These are phyloP conservation scores for Suricata suricatta DNA, from an alignment of 2,113 vertebrate species.

Conservation along the genomic window DNA sequence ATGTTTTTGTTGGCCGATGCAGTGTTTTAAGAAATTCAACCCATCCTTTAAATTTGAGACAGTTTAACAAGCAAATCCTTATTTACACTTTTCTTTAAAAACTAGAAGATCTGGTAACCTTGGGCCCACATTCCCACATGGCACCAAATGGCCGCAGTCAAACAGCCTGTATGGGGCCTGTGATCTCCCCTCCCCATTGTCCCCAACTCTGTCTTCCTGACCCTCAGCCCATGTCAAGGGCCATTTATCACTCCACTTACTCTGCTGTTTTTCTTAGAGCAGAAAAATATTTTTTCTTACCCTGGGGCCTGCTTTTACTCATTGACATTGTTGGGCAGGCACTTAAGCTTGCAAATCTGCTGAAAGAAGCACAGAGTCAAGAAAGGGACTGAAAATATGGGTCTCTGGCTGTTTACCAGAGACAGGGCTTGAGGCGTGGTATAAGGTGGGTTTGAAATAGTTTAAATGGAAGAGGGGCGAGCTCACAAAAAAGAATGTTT, in stretches of 20 bases:
- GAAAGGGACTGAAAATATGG: background rate
- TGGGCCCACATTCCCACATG: background rate
- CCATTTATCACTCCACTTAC: background rate
- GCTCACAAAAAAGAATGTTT: background rate
- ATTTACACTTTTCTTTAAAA: conserved; percentile 1
- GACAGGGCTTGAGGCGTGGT: background rate
- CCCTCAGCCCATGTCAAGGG: background rate
- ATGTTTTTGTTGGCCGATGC: background rate
- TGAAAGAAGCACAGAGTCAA: background rate
- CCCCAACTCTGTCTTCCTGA: background rate
- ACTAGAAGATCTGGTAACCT: background rate
- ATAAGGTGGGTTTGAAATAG: background rate
- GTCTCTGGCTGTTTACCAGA: background rate
- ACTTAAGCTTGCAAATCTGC: background rate
- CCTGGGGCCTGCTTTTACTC: background rate
- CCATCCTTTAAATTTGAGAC: background rate
- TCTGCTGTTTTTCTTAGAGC: background rate
- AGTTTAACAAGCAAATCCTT: background rate
- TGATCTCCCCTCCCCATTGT: background rate
- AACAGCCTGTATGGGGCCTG: no score
- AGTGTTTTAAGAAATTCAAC: background rate
- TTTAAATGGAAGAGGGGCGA: background rate
- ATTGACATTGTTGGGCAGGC: background rate
- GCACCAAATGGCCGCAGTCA: background rate
- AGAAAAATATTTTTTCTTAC: conserved; percentile 1